These are phyloP conservation scores for Macrobrachium rosenbergii DNA, from an alignment of 1,140 invertebrate species.

Conservation along the genomic window DNA sequence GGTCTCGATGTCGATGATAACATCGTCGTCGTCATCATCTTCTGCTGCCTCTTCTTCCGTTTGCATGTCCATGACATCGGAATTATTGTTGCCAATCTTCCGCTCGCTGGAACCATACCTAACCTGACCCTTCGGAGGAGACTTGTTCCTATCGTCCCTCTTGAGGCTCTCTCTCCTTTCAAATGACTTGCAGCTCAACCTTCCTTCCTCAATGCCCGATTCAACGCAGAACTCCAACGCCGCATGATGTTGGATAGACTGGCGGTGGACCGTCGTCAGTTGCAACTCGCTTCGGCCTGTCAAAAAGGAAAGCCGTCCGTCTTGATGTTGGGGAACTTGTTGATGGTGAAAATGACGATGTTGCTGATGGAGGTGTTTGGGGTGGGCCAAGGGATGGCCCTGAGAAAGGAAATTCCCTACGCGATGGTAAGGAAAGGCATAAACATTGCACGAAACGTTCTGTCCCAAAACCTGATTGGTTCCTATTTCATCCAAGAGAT, in stretches of 20 bases:
- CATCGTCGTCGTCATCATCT: background rate
- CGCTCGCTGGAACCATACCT: background rate
- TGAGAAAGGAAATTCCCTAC: background rate
- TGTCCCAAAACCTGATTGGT: background rate
- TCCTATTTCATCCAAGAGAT: background rate
- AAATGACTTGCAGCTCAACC: background rate
- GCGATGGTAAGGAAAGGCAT: conserved; percentile 19
- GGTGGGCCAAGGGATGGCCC: background rate
- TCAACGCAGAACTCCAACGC: background rate
- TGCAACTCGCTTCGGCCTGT: background rate
- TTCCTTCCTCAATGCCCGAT: background rate
- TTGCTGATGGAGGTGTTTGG: background rate
- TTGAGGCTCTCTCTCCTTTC: background rate
- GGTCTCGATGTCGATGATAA: conserved; percentile 47
- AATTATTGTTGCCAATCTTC: background rate
- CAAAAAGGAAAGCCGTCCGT: background rate
- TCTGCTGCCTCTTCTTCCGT: background rate
- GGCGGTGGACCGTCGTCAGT: conserved; percentile 3
- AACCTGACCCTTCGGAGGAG: background rate
- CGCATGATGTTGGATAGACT: conserved; percentile 18
- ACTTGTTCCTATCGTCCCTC: background rate
- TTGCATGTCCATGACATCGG: background rate
- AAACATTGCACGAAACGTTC: background rate
- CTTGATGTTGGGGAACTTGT: background rate
- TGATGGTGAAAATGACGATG: background rate